Conservation (phyloP, 2,113 vertebrate genomes). For the Sorex fumeus region DNA sequence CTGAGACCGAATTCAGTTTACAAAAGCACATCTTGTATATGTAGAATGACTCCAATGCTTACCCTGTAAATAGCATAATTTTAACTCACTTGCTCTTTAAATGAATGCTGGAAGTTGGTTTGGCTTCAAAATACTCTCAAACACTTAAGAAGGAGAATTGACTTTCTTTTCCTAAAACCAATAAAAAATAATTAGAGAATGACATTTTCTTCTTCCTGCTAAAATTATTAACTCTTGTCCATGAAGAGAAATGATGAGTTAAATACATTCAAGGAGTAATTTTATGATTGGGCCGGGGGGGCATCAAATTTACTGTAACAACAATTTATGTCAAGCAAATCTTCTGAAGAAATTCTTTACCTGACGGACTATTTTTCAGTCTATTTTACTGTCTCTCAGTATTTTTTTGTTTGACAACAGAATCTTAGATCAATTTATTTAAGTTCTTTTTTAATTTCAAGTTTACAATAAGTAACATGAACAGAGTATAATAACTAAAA, state of each 20-base stretch:
- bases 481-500: background rate
- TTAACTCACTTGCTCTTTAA: conserved; percentile 53
- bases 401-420: conserved; percentile 19
- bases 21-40: background rate
- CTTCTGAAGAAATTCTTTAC: background rate
- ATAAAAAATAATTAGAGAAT: conserved; percentile 26
- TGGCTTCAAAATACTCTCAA: conserved; percentile 62
- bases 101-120: conserved; percentile 53
- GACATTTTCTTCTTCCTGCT: background rate
- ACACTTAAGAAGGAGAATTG: background rate
- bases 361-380: background rate
- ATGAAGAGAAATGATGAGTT: background rate
- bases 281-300: background rate
- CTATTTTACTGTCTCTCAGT: background rate
- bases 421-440: conserved; percentile 37
- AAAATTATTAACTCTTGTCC: background rate
- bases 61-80: conserved; percentile 39
- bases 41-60: background rate
- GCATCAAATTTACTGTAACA: background rate
- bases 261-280: background rate
- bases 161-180: conserved; percentile 30
- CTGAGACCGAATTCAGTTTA: background rate
- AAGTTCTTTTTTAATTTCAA: conserved; percentile 8
- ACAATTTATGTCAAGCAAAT: background rate
- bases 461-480: conserved; percentile 14